Evolutionary conservation across 2,888 invertebrate species (phyloP).

Genomic region (Panzeria rudis): DNA sequence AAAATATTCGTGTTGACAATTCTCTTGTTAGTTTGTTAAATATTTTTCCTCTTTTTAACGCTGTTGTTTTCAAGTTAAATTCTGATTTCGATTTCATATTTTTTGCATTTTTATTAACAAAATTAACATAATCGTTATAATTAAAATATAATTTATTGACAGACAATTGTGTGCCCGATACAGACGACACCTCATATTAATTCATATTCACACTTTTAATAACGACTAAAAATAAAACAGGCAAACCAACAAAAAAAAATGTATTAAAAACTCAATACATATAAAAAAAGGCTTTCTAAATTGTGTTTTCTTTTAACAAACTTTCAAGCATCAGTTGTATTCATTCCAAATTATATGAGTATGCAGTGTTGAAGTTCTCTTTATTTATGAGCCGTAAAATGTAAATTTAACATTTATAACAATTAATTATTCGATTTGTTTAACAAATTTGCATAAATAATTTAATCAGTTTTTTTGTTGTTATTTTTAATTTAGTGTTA

Average conservation of each 20-base stretch:
- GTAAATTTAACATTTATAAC: constrained; percentile 44
- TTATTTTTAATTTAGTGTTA: constrained; percentile 64
- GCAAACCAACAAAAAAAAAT: neutral
- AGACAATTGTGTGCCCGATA: constrained; percentile 65
- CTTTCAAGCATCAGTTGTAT: neutral
- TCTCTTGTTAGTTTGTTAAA: constrained; percentile 34
- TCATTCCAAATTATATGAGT: neutral
- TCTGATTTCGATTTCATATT: constrained; percentile 49
- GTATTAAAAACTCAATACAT: neutral
- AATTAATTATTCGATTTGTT: constrained; percentile 69
- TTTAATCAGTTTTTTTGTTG: constrained; percentile 64
- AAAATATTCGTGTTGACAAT: constrained; percentile 67
- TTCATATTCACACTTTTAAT: constrained; percentile 54
- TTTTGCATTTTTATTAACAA: constrained; percentile 70
- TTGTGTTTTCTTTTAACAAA: neutral
- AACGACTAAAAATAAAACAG: constrained; percentile 21
- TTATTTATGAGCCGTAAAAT: constrained; percentile 81
- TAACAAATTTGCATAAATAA: constrained; percentile 61
- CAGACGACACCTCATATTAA: constrained; percentile 44
- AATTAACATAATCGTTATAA: constrained; percentile 81
- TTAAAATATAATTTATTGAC: constrained; percentile 82
- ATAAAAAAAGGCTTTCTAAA: constrained; percentile 35
- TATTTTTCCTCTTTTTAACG: constrained; percentile 20
- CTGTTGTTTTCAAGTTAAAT: constrained; percentile 39
- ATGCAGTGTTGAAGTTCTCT: constrained; percentile 78